Evolutionary conservation across 2,888 invertebrate genomes (phyloP), one percentile per base, ranked within the genome.

Genomic region (Didymodactylos carnosus): DNA sequence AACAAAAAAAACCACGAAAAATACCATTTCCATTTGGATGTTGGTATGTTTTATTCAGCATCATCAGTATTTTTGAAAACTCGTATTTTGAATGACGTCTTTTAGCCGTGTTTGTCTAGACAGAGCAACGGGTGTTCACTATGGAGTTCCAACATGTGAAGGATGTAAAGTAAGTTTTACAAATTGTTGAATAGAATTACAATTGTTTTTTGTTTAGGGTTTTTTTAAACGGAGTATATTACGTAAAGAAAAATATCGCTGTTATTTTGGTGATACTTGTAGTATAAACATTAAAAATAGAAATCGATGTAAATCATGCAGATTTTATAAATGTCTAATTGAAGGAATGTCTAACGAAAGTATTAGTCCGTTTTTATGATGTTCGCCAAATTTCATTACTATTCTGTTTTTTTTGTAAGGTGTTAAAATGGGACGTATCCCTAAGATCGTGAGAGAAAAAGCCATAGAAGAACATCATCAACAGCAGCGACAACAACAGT

Each of bases 381-480:
- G 13, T 72, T 19, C 16, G 5, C 5, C 6, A 13, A 23, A n/a
- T 23, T 23, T 25, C 0, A 72, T 49, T 19, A 7, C 11, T 29
- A 25, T 23, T 29, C 13, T 39, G 5, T 5, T 75, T 16, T 70
- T 46, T 46, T 69, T 78, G 78, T 35, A 77, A 82, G 82, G 81
- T 72, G 81, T 82, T 3, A 81, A 81, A 76, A 82, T 82, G 82
- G 82, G 82, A 10, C 78, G 82, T 29, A 82, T 82, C 69, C 82
- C 82, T 10, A 82, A 82, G 75, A 77, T 80, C 10, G 80, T 81
- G 51, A 82, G 81, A 76, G 81, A 82, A 72, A 77, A 79, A 41
- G 82, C 82, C 2, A 73, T 82, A 35, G 62, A 29, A 1, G 62
- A 62, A 35, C 62, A 62, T 35, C n/a, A n/a, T n/a, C n/a, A n/a